phyloP scores from a whole-genome alignment of 2,113 vertebrate genomes.

The Pimephales promelas region DNA sequence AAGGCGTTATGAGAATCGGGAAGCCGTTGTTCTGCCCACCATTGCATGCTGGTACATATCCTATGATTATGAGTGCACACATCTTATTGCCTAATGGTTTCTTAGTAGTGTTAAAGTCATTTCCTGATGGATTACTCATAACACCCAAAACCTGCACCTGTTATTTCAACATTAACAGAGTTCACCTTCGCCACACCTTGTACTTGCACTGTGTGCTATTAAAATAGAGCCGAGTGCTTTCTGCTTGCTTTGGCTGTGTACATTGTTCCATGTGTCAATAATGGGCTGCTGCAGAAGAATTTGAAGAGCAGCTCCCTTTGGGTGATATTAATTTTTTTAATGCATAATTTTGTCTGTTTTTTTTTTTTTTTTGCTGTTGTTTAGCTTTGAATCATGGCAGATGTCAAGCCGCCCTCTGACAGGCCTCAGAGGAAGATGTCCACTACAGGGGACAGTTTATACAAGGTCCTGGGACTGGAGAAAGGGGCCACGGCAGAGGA shows the following conservation, averaged over 20 bases:
- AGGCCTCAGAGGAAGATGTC: conserved; percentile 85
- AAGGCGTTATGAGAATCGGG: conserved; percentile 42
- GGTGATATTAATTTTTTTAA: not conserved
- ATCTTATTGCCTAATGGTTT: conserved; percentile 8
- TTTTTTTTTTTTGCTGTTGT: not conserved
- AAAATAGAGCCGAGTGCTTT: not conserved
- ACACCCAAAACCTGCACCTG: not conserved
- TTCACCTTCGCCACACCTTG: conserved; percentile 11
- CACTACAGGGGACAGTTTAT: conserved; percentile 82
- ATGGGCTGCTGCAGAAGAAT: not conserved
- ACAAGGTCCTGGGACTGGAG: conserved; percentile 84
- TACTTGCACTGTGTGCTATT: not conserved
- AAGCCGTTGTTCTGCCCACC: not conserved
- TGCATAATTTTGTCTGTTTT: not conserved
- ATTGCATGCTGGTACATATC: not conserved
- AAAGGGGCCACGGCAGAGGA: conserved; percentile 88
- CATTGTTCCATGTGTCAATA: conserved; percentile 17
- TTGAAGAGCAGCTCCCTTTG: not conserved
- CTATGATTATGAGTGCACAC: not conserved
- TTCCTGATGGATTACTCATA: not conserved
- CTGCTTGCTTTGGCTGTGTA: conserved; percentile 10
- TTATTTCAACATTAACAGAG: not conserved
- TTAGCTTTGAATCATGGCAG: conserved; percentile 81
- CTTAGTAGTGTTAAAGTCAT: not conserved
- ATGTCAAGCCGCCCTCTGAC: conserved; percentile 66